Evolutionary conservation across 1,140 invertebrate genomes (phyloP).

Genomic region (Drosophila virilis): DNA sequence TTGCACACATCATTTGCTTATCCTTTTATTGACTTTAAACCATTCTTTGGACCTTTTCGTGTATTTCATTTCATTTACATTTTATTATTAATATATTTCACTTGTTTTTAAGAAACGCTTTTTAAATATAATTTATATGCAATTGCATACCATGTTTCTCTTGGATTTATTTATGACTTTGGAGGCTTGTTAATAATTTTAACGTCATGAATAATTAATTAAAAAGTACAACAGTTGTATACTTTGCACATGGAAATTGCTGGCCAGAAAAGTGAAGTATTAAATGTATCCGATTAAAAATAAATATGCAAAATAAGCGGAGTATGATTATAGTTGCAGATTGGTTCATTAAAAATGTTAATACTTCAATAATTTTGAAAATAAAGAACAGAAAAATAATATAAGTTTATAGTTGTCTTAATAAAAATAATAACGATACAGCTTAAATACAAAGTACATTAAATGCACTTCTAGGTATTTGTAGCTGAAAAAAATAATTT

Average conservation of each 20-base stretch:
- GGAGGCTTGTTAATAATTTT: slow-evolving; percentile 60
- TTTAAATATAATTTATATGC: slow-evolving; percentile 64
- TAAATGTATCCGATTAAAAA: slow-evolving; percentile 62
- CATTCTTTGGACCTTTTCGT: slow-evolving; percentile 36
- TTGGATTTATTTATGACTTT: slow-evolving; percentile 73
- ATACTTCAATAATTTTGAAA: neutral
- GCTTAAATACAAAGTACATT: no score
- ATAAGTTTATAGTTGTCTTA: neutral
- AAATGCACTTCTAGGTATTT: no score
- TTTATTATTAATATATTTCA: slow-evolving; percentile 45
- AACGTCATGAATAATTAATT: slow-evolving; percentile 63
- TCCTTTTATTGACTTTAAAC: slow-evolving; percentile 52
- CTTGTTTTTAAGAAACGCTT: slow-evolving; percentile 37
- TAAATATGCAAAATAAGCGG: neutral
- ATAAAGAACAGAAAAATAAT: neutral
- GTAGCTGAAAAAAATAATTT: no score
- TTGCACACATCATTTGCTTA: slow-evolving; percentile 62
- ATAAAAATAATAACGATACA: no score
- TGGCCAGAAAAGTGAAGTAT: slow-evolving; percentile 26
- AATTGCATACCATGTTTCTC: slow-evolving; percentile 40
- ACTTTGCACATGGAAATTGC: slow-evolving; percentile 1
- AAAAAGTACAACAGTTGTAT: slow-evolving; percentile 11
- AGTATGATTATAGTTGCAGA: slow-evolving; percentile 26
- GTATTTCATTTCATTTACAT: slow-evolving; percentile 4
- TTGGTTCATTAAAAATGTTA: neutral